Evolutionary conservation across 2,888 invertebrate species (phyloP), one percentile per base, ranked within the genome.

Genomic region (Diogma glabrata): DNA sequence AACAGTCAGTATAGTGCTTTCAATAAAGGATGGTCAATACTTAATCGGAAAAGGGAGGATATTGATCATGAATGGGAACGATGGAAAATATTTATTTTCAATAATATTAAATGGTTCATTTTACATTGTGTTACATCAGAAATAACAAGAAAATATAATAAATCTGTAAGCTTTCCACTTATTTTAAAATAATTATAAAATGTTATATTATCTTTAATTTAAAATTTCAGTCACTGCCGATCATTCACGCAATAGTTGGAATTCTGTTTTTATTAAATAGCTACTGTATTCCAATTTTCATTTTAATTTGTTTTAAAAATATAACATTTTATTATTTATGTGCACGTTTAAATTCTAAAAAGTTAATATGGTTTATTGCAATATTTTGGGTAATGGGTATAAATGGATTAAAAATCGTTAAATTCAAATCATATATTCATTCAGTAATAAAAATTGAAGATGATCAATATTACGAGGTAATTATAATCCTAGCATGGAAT

Each of bases 401-500:
- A 8, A 56, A 55, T 49, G 14, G 49, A 4, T 17, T 55, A 2
- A 58, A 58, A 40, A 47, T 24, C 16, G 49, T 19, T n/a, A 14
- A 24, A 5, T 38, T 26, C 10, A 23, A 38, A 10, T 1, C 2
- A n/a, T 17, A 10, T 2, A 7, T 46, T 10, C 16, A 14, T 2
- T 14, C 22, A n/a, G 8, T 46, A 7, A 12, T 51, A 1, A 17
- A 47, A 2, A 16, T 54, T 8, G 19, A 51, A 6, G 26, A 16
- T 53, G 53, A 59, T 12, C 64, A 67, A 51, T 65, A 63, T 46
- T 66, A 62, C 12, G 59, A 63, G 50, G 52, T 69, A 3, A 61
- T 69, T 46, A 61, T 69, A 3, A 61, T 64, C 0, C 54, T 68
- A 10, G 65, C 81, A 54, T 89, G 86, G 87, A 81, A 78, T 62